Base-by-base conservation (phyloP, 2,888 invertebrate genomes). In the Melieria picta region DNA sequence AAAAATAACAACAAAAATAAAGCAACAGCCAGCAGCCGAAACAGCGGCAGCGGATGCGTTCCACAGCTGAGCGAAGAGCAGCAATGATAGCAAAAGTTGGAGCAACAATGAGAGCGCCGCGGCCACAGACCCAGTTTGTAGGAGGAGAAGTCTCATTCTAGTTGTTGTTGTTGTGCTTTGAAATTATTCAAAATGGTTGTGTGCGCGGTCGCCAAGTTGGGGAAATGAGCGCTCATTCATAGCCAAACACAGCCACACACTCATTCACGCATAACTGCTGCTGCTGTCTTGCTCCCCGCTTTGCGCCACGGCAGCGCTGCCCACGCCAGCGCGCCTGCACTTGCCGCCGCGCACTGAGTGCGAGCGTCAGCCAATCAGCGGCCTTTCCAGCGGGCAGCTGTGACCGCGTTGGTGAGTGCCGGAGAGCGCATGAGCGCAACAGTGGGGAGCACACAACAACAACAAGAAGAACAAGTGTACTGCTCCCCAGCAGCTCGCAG, bases 1-100 rank as follows among this genome's bases (percentile, higher is more conserved):
- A 66, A 52, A 9, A 16, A 45, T 30, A 69, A 16, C 45, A 60
- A 55, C 77, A 75, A 71, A 71, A 74, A 65, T 61, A 69, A 74
- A 63, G 67, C 72, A 57, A 66, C 52, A 42, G 64, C 43, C 43
- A 57, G 57, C 68, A 60, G 7, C 16, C 13, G 9, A 55, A 71
- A 60, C 57, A 70, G 13, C 58, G 69, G 56, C 63, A 56, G 42
- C 5, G 42, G 47, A 56, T 57, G 69, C 52, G 64, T 69, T 73
- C 69, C 69, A 75, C 71, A 75, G 56, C 42, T 7, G n/a, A 61
- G 4, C 3, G 5, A 1, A 10, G 60, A 58, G 56, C 13, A 60
- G 47, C 62, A 55, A n/a, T 13, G 50, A 11, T 43, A 6, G 0
- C 5, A 55, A 65, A 50, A 52, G 43, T 42, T 30, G 7, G 42